Percentiles rank a stretch among this genome's conserved stretches.
Conservation (phyloP, 2,113 vertebrate genomes). For the Oncorhynchus nerka region DNA sequence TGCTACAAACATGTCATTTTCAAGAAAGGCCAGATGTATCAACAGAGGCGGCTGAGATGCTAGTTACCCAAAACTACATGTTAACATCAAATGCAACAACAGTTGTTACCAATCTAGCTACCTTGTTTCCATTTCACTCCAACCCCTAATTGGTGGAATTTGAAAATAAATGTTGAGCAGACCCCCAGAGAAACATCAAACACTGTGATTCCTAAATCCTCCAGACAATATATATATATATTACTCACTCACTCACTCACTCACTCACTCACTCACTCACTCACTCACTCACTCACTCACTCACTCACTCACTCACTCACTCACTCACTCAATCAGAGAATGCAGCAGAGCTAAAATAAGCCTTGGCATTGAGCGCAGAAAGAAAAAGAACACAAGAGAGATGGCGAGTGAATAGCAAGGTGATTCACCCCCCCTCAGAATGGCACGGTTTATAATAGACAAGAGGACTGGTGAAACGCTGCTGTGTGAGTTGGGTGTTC, state of each 20-base stretch:
- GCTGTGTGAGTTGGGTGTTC: slow-evolving; percentile 37
- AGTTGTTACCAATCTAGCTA: slow-evolving; percentile 43
- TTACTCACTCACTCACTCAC: too few relatives aligned
- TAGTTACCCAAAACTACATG: slow-evolving; percentile 7
- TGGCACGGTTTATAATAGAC: slow-evolving; percentile 18
- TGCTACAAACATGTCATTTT: background rate
- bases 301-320: too few relatives aligned
- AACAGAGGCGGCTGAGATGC: background rate
- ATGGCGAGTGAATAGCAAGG: slow-evolving; percentile 21
- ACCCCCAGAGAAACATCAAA: slow-evolving; percentile 1
- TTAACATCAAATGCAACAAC: slow-evolving; percentile 8
- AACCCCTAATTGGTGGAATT: background rate
- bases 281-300: too few relatives aligned
- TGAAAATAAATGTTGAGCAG: slow-evolving; percentile 32
- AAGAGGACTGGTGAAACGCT: slow-evolving; percentile 9
- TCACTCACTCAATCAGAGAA: background rate
- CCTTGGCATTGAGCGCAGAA: background rate
- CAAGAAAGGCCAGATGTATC: too few relatives aligned
- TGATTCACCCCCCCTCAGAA: slow-evolving; percentile 42
- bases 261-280: too few relatives aligned
- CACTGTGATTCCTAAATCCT: slow-evolving; percentile 16
- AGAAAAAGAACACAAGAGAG: slow-evolving; percentile 11
- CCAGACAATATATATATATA: background rate
- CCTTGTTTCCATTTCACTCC: slow-evolving; percentile 15
- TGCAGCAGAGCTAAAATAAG: slow-evolving; percentile 15